These are phyloP conservation scores for Nephrotoma flavescens DNA, from an alignment of 2,888 invertebrate genomes.

Conservation along the genomic window DNA sequence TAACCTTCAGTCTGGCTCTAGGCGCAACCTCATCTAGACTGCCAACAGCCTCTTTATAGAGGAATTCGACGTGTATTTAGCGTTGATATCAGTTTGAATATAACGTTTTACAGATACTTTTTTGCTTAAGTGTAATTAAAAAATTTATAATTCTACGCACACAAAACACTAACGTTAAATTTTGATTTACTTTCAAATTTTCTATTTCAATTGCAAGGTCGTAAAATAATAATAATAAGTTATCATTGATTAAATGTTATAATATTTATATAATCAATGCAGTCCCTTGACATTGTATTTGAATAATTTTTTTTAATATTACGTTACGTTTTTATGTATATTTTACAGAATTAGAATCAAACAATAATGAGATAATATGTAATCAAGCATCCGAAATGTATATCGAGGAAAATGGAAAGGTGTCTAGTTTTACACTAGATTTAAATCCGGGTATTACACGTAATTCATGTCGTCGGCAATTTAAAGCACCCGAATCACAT, in stretches of 20 bases:
- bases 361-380: constrained; percentile 22
- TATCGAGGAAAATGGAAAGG: constrained; percentile 28
- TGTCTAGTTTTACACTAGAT: constrained; percentile 30
- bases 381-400: constrained; percentile 26
- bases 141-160: background rate
- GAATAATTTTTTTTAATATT: background rate
- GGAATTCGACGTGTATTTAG: too few species aligned
- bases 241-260: background rate
- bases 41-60: too few species aligned
- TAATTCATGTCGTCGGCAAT: constrained; percentile 24
- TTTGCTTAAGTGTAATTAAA: background rate
- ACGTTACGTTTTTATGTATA: background rate
- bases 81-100: too few species aligned
- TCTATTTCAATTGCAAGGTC: background rate
- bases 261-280: background rate
- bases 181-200: background rate
- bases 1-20: too few species aligned
- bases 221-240: background rate
- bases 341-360: background rate
- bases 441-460: constrained; percentile 22
- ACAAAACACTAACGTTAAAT: background rate
- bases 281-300: background rate
- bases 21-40: too few species aligned
- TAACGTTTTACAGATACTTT: too few species aligned
- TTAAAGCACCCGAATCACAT: constrained; percentile 26